Percentiles rank a stretch among this genome's conserved stretches.
Conservation (phyloP, 2,888 invertebrate genomes). For the Cephus pygmeus region DNA sequence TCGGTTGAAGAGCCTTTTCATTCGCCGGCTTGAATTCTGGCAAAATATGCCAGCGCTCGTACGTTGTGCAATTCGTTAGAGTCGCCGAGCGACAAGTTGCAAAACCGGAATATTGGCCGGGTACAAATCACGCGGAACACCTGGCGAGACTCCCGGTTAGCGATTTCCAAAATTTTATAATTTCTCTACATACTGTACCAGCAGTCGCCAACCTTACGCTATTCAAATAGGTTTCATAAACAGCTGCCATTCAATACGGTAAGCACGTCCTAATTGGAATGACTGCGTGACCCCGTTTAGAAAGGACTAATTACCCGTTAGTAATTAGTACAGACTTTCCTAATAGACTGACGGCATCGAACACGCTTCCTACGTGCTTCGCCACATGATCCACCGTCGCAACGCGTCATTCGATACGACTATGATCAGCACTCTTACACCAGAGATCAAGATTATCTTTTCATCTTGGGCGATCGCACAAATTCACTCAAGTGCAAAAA, state of each 20-base stretch:
- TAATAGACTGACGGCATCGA: neutral
- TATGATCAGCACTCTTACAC: neutral
- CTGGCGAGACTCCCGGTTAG: neutral
- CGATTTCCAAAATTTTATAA: neutral
- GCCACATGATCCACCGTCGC: neutral
- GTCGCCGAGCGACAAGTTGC: conserved; percentile 2
- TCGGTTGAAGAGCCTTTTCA: neutral
- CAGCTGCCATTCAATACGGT: neutral
- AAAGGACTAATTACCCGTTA: neutral
- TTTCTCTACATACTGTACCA: neutral
- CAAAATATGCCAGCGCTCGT: neutral
- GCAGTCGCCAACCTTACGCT: neutral
- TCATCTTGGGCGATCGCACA: neutral
- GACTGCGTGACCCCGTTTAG: neutral
- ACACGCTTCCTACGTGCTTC: neutral
- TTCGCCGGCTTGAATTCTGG: neutral
- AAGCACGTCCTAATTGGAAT: neutral
- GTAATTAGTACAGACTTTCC: neutral
- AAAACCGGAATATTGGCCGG: conserved; percentile 3
- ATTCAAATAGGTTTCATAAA: neutral
- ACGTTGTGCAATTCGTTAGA: neutral
- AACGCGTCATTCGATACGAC: neutral
- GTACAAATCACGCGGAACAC: neutral
- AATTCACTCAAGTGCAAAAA: neutral
- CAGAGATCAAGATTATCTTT: neutral